Conservation (phyloP, 37 sponge, comb jelly and placozoan genomes). For the Ephydatia muelleri region DNA sequence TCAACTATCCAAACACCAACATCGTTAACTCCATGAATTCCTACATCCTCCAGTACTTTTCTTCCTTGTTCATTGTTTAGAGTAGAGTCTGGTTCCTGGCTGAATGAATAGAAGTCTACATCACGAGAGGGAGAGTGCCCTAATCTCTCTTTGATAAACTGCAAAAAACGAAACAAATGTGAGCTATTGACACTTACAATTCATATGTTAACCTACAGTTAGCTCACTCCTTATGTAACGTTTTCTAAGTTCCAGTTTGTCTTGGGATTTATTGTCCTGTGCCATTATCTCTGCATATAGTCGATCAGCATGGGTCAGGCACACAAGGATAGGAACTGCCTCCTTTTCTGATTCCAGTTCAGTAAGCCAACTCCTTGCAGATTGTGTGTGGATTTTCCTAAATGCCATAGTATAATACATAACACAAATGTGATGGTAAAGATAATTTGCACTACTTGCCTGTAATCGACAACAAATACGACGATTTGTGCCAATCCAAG, state of each 20-base stretch:
- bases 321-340: conserved; percentile 45
- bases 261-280: neutral
- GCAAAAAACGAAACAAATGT: too few relatives aligned
- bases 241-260: neutral
- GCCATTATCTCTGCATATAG: conserved; percentile 56
- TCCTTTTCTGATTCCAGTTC: conserved; percentile 14
- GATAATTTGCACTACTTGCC: conserved; percentile 36
- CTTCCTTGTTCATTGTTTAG: conserved; percentile 15
- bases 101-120: conserved; percentile 32
- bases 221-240: conserved; percentile 22
- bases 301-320: conserved; percentile 67
- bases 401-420: neutral
- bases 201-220: neutral
- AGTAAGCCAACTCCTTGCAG: conserved; percentile 51
- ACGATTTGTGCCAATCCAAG: conserved; percentile 56
- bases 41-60: conserved; percentile 26
- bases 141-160: conserved; percentile 24
- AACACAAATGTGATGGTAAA: neutral
- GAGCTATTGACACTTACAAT: too few relatives aligned
- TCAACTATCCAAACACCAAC: conserved; percentile 50
- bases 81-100: conserved; percentile 3
- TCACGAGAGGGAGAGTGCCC: conserved; percentile 15
- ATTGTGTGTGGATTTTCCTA: conserved; percentile 44
- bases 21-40: conserved; percentile 35
- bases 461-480: conserved; percentile 68